These are phyloP conservation scores for Cabera pusaria DNA, from an alignment of 2,888 invertebrate genomes.

Conservation along the genomic window DNA sequence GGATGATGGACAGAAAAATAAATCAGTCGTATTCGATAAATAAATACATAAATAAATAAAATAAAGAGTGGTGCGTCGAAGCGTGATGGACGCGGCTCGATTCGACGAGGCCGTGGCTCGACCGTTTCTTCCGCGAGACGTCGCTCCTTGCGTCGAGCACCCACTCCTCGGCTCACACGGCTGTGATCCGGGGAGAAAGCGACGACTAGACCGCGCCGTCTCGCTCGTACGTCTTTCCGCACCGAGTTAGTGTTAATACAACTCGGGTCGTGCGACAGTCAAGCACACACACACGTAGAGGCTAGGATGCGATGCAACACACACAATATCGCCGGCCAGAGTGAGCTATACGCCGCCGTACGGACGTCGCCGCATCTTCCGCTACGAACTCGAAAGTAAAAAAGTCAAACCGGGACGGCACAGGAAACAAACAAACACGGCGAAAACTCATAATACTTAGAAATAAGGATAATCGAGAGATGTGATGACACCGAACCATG, in stretches of 20 bases:
- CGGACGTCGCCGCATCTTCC: conserved; percentile 34
- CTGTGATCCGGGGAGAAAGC: conserved; percentile 55
- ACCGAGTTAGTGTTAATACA: conserved; percentile 15
- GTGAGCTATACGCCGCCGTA: conserved; percentile 59
- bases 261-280: conserved; percentile 57
- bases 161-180: conserved; percentile 54
- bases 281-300: conserved; percentile 56
- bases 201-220: conserved; percentile 39
- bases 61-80: conserved; percentile 43
- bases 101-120: conserved; percentile 25
- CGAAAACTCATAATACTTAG: conserved; percentile 8
- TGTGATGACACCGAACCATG: conserved; percentile 6
- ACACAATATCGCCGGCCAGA: conserved; percentile 81
- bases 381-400: conserved; percentile 69
- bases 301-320: conserved; percentile 66
- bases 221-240: conserved; percentile 18
- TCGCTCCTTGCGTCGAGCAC: conserved; percentile 33
- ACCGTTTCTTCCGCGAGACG: conserved; percentile 43
- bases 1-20: conserved; percentile 59
- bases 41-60: conserved; percentile 44
- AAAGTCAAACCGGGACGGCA: conserved; percentile 46
- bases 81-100: conserved; percentile 44
- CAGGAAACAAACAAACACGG: conserved; percentile 24
- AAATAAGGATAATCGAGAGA: conserved; percentile 7
- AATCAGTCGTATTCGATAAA: conserved; percentile 48